These are phyloP conservation scores for Heteromurus nitidus DNA, from an alignment of 2,888 invertebrate genomes.

Conservation along the genomic window DNA sequence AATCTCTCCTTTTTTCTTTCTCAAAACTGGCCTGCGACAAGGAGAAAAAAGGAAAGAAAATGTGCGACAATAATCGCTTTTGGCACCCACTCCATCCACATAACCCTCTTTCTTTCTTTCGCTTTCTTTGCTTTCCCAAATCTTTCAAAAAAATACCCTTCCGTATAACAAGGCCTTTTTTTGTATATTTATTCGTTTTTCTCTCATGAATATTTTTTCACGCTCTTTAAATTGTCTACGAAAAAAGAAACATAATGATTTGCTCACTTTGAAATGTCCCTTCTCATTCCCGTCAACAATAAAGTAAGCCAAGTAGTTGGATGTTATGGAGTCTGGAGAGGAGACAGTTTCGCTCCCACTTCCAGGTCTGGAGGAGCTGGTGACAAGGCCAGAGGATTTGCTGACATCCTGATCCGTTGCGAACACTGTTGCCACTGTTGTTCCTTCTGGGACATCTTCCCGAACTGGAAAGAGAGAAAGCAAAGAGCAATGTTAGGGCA, in stretches of 20 bases:
- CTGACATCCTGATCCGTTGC: constrained; percentile 86
- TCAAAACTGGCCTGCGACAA: no score
- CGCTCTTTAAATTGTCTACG: constrained; percentile 2
- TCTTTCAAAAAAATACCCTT: constrained; percentile 10
- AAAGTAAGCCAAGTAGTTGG: constrained; percentile 72
- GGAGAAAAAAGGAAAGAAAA: constrained; percentile 2
- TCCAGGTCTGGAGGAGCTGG: constrained; percentile 45
- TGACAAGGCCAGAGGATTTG: constrained; percentile 61
- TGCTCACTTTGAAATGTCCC: constrained; percentile 72
- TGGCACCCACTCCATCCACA: constrained; percentile 49
- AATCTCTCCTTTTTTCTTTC: not conserved
- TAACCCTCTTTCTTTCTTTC: constrained; percentile 15
- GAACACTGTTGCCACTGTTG: constrained; percentile 88
- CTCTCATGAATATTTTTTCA: constrained; percentile 2
- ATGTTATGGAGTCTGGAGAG: constrained; percentile 63
- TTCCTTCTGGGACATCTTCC: constrained; percentile 92
- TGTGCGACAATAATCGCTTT: constrained; percentile 57
- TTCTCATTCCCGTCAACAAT: constrained; percentile 72
- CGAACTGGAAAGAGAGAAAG: constrained; percentile 75
- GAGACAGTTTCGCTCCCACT: not conserved
- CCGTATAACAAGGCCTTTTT: not conserved
- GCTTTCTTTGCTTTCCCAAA: not conserved
- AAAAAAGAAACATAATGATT: constrained; percentile 30
- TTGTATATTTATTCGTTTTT: constrained; percentile 3
- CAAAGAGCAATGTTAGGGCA: not conserved